These are phyloP conservation scores for Andricus curvator DNA, from an alignment of 2,888 invertebrate genomes.

Conservation along the genomic window DNA sequence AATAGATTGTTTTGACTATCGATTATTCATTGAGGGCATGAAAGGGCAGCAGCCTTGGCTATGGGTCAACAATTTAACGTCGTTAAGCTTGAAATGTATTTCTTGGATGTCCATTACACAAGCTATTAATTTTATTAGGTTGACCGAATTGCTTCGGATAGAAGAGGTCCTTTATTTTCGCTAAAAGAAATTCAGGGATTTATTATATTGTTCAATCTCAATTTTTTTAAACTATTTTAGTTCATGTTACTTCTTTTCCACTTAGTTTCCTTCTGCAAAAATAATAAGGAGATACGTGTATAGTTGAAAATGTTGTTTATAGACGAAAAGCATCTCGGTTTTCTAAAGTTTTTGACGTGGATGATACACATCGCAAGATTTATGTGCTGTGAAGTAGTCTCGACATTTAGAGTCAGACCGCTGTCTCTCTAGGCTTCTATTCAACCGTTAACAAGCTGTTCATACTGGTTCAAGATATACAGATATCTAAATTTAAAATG, in stretches of 20 bases:
- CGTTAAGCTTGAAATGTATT: slow-evolving; percentile 38
- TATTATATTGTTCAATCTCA: no score
- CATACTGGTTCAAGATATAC: not conserved
- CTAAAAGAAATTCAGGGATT: no score
- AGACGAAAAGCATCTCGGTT: not conserved
- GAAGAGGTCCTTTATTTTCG: not conserved
- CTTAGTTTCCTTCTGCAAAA: no score
- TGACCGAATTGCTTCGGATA: not conserved
- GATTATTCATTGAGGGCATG: slow-evolving; percentile 22
- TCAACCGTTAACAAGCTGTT: not conserved
- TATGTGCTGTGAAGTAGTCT: not conserved
- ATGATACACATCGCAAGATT: not conserved
- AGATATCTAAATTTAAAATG: not conserved
- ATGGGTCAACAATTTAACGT: slow-evolving; percentile 33
- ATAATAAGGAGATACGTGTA: not conserved
- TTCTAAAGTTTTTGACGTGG: not conserved
- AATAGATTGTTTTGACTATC: not conserved
- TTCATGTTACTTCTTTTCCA: no score
- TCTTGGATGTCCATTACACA: slow-evolving; percentile 32
- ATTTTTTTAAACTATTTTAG: no score
- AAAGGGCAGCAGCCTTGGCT: slow-evolving; percentile 39
- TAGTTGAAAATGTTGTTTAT: not conserved
- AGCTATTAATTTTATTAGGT: slow-evolving; percentile 30
- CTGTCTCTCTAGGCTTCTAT: not conserved
- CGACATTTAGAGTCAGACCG: not conserved